Conservation (phyloP, 2,113 vertebrate species). For the Meles meles region DNA sequence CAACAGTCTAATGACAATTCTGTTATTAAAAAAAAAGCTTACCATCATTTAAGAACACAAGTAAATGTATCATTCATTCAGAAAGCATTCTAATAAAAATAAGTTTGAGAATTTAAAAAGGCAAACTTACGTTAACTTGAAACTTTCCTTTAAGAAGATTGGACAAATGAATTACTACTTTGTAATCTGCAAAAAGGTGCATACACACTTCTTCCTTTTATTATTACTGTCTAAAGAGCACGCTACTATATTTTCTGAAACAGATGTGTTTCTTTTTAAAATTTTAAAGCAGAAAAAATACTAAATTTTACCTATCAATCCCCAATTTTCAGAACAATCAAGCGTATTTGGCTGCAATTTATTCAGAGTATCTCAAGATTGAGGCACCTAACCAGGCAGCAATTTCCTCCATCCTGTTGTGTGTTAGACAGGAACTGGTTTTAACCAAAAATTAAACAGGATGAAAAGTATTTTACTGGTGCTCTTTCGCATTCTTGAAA, state of each 20-base stretch:
- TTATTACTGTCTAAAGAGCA: not conserved
- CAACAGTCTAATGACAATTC: not conserved
- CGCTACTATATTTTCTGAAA: not conserved
- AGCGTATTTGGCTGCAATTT: not conserved
- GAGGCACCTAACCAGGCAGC: not conserved
- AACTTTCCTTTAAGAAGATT: not conserved
- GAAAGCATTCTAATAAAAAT: slow-evolving; percentile 26
- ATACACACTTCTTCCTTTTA: not conserved
- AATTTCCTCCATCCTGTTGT: not conserved
- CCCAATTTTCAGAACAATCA: not conserved
- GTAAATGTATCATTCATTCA: not conserved
- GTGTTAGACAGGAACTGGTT: not conserved
- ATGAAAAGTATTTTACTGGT: not conserved
- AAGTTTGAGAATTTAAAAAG: not conserved
- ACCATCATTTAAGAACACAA: not conserved
- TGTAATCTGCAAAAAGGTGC: not conserved
- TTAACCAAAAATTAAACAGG: not conserved
- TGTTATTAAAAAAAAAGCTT: not conserved
- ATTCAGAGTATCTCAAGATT: not conserved
- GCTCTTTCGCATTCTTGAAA: not conserved
- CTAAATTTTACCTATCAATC: not conserved
- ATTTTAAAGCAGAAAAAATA: slow-evolving; percentile 5
- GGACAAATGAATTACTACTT: not conserved
- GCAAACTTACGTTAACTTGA: not conserved
- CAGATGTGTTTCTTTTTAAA: not conserved